A percentile compares a stretch with the other conserved stretches of the same genome.
Evolutionary conservation across 2,888 invertebrate species (phyloP).

Genomic region (Dasysyrphus albostriatus): DNA sequence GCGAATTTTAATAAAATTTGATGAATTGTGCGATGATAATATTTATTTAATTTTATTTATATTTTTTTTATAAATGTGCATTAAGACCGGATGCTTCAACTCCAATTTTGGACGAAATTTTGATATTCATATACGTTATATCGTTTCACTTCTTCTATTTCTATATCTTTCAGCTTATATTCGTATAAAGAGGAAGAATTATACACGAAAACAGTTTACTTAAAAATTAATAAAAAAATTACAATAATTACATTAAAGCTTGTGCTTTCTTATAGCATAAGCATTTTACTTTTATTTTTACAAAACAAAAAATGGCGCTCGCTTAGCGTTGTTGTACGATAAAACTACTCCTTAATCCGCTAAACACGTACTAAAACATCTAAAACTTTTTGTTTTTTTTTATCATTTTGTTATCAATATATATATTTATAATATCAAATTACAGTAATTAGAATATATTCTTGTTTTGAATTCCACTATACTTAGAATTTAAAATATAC

Average conservation of each 20-base stretch:
- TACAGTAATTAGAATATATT: constrained; percentile 44
- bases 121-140: constrained; percentile 83
- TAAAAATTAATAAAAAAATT: constrained; percentile 23
- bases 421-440: constrained; percentile 54
- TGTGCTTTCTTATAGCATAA: constrained; percentile 23
- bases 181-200: constrained; percentile 76
- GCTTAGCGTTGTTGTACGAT: constrained; percentile 51
- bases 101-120: constrained; percentile 84
- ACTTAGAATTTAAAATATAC: constrained; percentile 2
- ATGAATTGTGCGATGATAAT: constrained; percentile 24
- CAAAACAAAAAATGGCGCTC: constrained; percentile 47
- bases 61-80: constrained; percentile 48
- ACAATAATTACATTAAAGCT: constrained; percentile 25
- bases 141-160: constrained; percentile 77
- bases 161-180: constrained; percentile 58
- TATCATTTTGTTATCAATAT: constrained; percentile 32
- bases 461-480: constrained; percentile 15
- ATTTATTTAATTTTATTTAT: neutral
- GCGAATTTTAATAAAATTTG: neutral
- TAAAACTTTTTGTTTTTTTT: constrained; percentile 35
- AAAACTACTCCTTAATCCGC: constrained; percentile 26
- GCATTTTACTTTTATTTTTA: constrained; percentile 17
- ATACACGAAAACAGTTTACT: constrained; percentile 43
- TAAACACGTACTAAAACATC: constrained; percentile 44
- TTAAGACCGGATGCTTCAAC: constrained; percentile 77